These are phyloP conservation scores for Apteryx mantelli DNA, from an alignment of 2,113 vertebrate genomes.

Conservation along the genomic window DNA sequence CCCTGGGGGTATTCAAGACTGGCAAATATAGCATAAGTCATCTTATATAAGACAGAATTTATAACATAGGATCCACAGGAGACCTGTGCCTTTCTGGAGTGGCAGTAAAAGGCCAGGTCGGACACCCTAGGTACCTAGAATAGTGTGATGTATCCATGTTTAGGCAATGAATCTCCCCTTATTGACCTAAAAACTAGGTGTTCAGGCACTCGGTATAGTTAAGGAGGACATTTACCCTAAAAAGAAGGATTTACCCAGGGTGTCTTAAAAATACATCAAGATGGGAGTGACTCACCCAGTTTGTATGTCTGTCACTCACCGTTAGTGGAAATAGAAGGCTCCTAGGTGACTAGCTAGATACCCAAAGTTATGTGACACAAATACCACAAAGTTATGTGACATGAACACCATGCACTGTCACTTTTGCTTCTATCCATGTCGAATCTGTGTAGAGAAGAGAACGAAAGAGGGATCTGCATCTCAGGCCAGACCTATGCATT, in stretches of 20 bases:
- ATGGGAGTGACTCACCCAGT: background rate
- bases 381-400: background rate
- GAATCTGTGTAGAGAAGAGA: background rate
- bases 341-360: background rate
- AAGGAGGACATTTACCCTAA: background rate
- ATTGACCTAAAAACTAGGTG: background rate
- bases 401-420: no score
- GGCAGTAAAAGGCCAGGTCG: background rate
- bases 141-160: background rate
- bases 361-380: background rate
- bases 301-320: background rate
- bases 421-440: background rate
- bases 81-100: background rate
- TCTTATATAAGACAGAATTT: background rate
- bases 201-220: background rate
- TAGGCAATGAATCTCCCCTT: background rate
- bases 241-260: background rate
- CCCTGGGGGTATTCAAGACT: background rate
- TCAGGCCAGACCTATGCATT: background rate
- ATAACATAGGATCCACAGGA: background rate
- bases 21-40: background rate
- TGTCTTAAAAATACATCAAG: background rate
- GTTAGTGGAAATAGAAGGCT: background rate
- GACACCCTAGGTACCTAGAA: rapidly evolving
- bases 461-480: background rate